phyloP scores from a whole-genome alignment of 92 coral and sea anemone genomes.

The Parazoanthus darwini region DNA sequence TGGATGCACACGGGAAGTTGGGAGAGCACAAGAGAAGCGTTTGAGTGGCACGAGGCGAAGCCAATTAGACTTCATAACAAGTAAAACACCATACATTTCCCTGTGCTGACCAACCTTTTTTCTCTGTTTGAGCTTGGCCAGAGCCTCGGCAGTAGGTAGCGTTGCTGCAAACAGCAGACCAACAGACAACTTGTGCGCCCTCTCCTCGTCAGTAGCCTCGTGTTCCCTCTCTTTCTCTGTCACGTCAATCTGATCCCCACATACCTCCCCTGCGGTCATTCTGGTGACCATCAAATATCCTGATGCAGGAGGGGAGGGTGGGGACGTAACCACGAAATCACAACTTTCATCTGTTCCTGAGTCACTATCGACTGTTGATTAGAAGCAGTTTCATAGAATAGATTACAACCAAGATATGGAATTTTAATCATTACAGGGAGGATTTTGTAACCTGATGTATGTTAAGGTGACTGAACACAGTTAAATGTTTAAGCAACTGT shows the following conservation, averaged over 20 bases:
- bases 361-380: slow-evolving; percentile 80
- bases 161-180: slow-evolving; percentile 78
- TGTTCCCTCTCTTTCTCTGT: slow-evolving; percentile 49
- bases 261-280: slow-evolving; percentile 84
- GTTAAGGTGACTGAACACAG: too few species aligned
- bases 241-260: slow-evolving; percentile 41
- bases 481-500: too few species aligned
- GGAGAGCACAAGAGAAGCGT: too few species aligned
- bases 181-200: slow-evolving; percentile 64
- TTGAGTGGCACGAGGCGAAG: too few species aligned
- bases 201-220: slow-evolving; percentile 55
- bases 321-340: slow-evolving; percentile 68
- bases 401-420: neutral
- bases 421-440: neutral
- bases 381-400: neutral
- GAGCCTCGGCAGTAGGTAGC: slow-evolving; percentile 83
- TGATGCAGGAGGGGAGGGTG: slow-evolving; percentile 96
- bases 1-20: too few species aligned
- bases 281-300: slow-evolving; percentile 88
- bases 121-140: slow-evolving; percentile 81
- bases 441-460: too few species aligned
- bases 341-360: slow-evolving; percentile 96
- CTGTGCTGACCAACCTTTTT: slow-evolving; percentile 71
- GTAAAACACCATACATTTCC: neutral
- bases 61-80: neutral